Evolutionary conservation across 1,140 invertebrate genomes (phyloP).

Genomic region (Cyphomyrmex costatus): DNA sequence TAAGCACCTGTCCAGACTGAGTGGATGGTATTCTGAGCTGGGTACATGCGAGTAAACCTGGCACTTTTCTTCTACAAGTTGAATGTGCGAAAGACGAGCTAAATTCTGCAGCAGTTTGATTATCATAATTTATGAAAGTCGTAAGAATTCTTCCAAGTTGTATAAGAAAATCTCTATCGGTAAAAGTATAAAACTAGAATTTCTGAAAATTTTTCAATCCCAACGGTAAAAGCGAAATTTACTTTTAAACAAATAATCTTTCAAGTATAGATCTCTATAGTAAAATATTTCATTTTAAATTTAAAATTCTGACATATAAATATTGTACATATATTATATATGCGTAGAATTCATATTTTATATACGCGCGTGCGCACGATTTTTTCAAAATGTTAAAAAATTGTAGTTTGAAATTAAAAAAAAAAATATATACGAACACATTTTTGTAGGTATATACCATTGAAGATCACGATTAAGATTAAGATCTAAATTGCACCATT

Average conservation of each 20-base stretch:
- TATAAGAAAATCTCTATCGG: not conserved
- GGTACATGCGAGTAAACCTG: slow-evolving; percentile 46
- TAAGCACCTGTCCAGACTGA: slow-evolving; percentile 75
- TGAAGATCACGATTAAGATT: not conserved
- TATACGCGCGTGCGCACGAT: not conserved
- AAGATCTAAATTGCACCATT: not conserved
- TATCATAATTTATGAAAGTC: not conserved
- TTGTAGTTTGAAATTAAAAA: not conserved
- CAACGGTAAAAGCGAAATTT: not conserved
- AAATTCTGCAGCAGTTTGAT: not conserved
- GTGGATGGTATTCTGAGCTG: slow-evolving; percentile 62
- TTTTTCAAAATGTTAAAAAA: not conserved
- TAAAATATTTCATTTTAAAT: not conserved
- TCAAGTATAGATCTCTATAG: not conserved
- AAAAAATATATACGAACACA: not conserved
- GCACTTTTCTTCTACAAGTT: not conserved
- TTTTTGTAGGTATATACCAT: not conserved
- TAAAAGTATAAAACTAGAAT: not conserved
- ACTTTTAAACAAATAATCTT: not conserved
- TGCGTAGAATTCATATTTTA: not conserved
- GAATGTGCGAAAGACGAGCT: not conserved
- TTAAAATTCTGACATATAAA: not conserved
- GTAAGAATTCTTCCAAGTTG: no score
- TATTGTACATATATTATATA: not conserved
- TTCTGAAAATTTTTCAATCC: no score